These are phyloP conservation scores for Drosophila koepferae DNA, from an alignment of 2,888 invertebrate species.

Conservation along the genomic window DNA sequence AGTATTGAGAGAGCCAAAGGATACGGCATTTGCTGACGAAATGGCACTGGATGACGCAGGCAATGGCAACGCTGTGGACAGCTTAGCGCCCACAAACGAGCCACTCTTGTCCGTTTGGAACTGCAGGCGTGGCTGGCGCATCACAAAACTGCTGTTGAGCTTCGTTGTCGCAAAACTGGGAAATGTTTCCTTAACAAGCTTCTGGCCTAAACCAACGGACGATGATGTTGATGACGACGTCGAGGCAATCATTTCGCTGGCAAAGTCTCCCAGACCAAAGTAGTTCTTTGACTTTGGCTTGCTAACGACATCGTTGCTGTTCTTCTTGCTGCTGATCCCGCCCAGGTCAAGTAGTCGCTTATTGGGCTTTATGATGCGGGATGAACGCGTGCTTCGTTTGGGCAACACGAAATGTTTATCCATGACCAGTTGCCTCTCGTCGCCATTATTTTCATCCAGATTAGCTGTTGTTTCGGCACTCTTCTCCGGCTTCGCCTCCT, in stretches of 20 bases:
- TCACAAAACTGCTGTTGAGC: constrained; percentile 74
- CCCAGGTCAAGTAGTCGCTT: constrained; percentile 92
- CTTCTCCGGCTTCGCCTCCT: constrained; percentile 53
- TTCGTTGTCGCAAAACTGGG: constrained; percentile 57
- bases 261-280: constrained; percentile 71
- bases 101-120: constrained; percentile 73
- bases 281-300: constrained; percentile 72
- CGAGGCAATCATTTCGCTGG: constrained; percentile 16
- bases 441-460: constrained; percentile 46
- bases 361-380: constrained; percentile 94
- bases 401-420: constrained; percentile 89
- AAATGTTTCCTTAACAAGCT: constrained; percentile 39
- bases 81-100: constrained; percentile 36
- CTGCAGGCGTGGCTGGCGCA: constrained; percentile 83
- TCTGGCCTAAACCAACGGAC: constrained; percentile 21
- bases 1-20: constrained; percentile 54
- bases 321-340: constrained; percentile 83
- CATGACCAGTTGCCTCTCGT: constrained; percentile 72
- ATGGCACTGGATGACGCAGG: constrained; percentile 59
- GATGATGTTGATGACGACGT: constrained; percentile 13
- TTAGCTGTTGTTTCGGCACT: constrained; percentile 40
- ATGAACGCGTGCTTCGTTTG: constrained; percentile 93
- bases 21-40: constrained; percentile 40
- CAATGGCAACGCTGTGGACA: constrained; percentile 34
- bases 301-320: constrained; percentile 16